Base-by-base conservation (phyloP, 2,113 vertebrate species). In the Picathartes gymnocephalus region DNA sequence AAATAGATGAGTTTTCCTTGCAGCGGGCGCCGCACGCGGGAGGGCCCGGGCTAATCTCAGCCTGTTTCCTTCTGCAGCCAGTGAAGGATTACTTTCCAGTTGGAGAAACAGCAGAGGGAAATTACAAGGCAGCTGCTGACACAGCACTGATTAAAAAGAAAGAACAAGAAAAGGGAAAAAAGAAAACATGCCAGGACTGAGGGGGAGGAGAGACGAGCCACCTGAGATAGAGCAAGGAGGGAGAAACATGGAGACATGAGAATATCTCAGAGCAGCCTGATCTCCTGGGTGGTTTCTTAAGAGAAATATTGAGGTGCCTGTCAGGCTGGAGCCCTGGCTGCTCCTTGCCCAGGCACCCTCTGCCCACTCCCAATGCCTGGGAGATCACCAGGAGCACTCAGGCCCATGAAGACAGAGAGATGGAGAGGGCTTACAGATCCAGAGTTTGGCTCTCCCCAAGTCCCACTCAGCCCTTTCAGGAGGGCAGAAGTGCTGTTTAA, bases 41-140 rank as follows among this genome's bases (percentile, higher is more conserved):
- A 90, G 70, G 77, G 92, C 39, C 35, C 3, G 1, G 54, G 71
- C 76, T 94, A 74, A 96, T 96, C 87, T 92, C 70, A 86, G 65
- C 79, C 81, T 57, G 56, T 81, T 95, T 94, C 87, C 85, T 92
- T 81, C 80, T 94, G 47, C 79, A 69, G 90, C 10, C 6, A 73
- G 44, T 90, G 93, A 95, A 79, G 92, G 86, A 95, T 93, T 92
- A 50, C 61, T 95, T 96, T 94, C 88, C 96, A 88, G 72, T 93
- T 77, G 86, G 86, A 93, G 80, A 66, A 95, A 56, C 79, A 71
- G 70, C 81, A 89, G 77, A 93, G 73, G 80, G 71, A 93, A 95
- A 86, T 86, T 76, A 97, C 62, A 66, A 86, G 82, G 61, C 93
- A 95, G 80, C 74, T 97, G 96, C 92, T 97, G 96, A 94, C 96